Evolutionary conservation across 2,113 vertebrate genomes (phyloP), one percentile per base, ranked within the genome.

Genomic region (Ammospiza caudacuta): DNA sequence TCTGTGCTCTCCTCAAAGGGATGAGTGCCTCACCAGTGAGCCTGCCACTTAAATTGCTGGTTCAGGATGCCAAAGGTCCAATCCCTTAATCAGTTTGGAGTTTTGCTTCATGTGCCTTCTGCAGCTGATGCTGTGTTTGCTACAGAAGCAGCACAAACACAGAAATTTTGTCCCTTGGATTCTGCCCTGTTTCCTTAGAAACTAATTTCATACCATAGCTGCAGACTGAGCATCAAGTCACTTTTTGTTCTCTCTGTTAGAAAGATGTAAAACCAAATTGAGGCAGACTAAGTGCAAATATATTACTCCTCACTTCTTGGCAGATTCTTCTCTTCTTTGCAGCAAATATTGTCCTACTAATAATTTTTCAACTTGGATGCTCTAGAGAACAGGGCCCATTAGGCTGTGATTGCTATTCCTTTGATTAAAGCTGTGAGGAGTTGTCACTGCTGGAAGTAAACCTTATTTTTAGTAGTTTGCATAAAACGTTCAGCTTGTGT

Each of bases 161-260:
- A 77, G 72, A 55, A 63, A 93, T 75, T 58, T 70, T 78, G 17
- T 94, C n/a, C 33, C 5, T 92, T 6, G 1, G 14, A 55, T 86
- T 92, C 72, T 90, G 63, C 44, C 28, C 33, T 17, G 64, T 95
- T 91, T 88, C 93, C 92, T 55, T 88, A 95, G 87, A 92, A 93
- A 90, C 85, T 86, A 21, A 63, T 67, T 67, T 89, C 3, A 1
- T 90, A 43, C 43, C 9, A 0, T 55, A 63, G 27, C 64, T 86
- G 67, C 3, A 6, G 72, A 54, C 52, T 54, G 51, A 86, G 51
- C 83, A 61, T 81, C 62, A 28, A 92, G 86, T 90, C 8, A 3
- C 43, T 92, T 86, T 9, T 17, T 4, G 1, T 88, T 58, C 21
- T 52, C 33, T 77, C 29, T 46, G 6, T 80, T 58, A 83, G n/a